Conservation (phyloP, 1,140 invertebrate species). For the Diploscapter pachys region DNA sequence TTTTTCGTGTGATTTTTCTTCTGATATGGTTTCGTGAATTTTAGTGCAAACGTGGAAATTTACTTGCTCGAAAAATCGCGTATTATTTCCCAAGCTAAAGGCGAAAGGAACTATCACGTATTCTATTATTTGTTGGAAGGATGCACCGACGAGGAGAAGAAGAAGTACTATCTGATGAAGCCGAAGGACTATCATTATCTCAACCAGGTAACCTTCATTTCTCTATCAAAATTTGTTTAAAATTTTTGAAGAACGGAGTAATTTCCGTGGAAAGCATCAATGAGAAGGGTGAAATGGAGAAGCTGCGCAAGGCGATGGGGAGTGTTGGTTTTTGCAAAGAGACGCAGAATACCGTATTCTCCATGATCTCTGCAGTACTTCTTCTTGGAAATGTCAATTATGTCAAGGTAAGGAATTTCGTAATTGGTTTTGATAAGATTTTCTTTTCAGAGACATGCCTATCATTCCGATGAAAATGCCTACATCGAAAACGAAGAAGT, state of each 20-base stretch:
- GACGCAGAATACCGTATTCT: constrained; percentile 78
- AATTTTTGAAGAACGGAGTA: constrained; percentile 13
- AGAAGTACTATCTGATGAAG: constrained; percentile 74
- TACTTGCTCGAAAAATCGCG: constrained; percentile 92
- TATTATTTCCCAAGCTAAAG: constrained; percentile 83
- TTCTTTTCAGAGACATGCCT: constrained; percentile 65
- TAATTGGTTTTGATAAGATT: neutral
- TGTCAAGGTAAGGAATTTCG: constrained; percentile 60
- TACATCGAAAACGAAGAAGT: constrained; percentile 82
- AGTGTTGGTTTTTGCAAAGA: constrained; percentile 90
- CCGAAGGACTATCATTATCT: constrained; percentile 80
- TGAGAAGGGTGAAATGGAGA: constrained; percentile 75
- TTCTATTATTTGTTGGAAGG: constrained; percentile 93
- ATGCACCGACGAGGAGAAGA: constrained; percentile 76
- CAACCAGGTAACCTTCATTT: constrained; percentile 65
- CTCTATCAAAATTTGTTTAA: no score
- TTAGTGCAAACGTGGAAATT: constrained; percentile 82
- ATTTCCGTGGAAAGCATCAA: constrained; percentile 20
- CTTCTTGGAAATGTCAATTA: constrained; percentile 68
- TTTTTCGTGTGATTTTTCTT: no score
- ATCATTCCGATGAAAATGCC: constrained; percentile 85
- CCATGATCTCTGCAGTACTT: constrained; percentile 85
- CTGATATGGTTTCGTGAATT: no score
- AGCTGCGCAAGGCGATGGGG: constrained; percentile 92
- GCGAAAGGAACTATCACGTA: constrained; percentile 89